Conservation (phyloP, 2,113 vertebrate genomes). For the Callorhinus ursinus region DNA sequence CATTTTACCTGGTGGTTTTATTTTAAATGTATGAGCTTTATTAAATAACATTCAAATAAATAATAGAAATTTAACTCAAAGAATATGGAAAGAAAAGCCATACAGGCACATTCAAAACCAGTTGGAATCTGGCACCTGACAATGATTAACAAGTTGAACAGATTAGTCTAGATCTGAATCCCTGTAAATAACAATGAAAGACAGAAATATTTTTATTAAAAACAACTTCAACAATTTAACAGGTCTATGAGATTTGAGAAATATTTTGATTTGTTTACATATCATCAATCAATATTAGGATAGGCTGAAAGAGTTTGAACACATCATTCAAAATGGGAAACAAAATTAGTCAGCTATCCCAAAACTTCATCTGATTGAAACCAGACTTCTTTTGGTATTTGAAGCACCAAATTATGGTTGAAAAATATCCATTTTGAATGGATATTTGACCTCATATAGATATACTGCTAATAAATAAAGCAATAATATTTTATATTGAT, state of each 20-base stretch:
- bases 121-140: conserved; percentile 2
- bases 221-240: not conserved
- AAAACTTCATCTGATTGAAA: not conserved
- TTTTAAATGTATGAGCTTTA: not conserved
- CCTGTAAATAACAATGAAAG: conserved; percentile 28
- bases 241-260: conserved; percentile 22
- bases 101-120: not conserved
- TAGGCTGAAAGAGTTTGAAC: not conserved
- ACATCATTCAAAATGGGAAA: not conserved
- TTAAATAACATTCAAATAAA: conserved; percentile 57
- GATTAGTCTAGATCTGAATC: conserved; percentile 35
- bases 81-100: not conserved
- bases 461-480: not conserved
- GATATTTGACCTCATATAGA: not conserved
- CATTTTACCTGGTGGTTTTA: conserved; percentile 48
- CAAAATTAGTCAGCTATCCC: not conserved
- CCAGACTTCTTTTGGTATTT: not conserved
- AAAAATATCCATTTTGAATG: not conserved
- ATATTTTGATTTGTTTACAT: not conserved
- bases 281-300: not conserved
- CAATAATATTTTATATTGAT: not conserved
- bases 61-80: conserved; percentile 48
- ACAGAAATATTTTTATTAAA: conserved; percentile 52
- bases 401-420: not conserved
- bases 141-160: conserved; percentile 38